These are phyloP conservation scores for Abramis brama DNA, from an alignment of 2,113 vertebrate genomes.

Conservation along the genomic window DNA sequence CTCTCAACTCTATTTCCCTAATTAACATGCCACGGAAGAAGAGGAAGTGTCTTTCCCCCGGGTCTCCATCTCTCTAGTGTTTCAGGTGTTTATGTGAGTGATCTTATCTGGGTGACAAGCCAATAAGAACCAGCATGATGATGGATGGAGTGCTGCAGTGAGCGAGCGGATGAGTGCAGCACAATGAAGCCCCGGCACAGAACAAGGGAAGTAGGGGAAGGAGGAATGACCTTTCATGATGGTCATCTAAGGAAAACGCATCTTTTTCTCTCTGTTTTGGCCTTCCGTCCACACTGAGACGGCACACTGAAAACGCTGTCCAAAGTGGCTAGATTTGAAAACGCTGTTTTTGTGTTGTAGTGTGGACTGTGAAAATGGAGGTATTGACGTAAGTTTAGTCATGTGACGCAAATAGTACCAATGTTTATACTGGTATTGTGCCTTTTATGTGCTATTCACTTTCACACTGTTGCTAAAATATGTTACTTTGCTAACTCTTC, in stretches of 20 bases:
- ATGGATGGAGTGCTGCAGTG: conserved; percentile 53
- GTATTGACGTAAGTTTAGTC: no score
- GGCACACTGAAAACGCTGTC: no score
- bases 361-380: no score
- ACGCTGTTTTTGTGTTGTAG: no score
- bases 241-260: not conserved
- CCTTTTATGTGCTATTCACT: no score
- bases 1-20: not conserved
- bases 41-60: not conserved
- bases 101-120: conserved; percentile 59
- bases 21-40: conserved; percentile 19
- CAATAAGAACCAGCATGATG: conserved; percentile 57
- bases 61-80: conserved; percentile 28
- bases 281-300: no score
- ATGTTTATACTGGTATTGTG: no score
- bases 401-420: no score
- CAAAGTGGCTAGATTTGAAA: no score
- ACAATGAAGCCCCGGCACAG: conserved; percentile 46
- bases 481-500: no score
- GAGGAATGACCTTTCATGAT: conserved; percentile 40
- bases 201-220: conserved; percentile 54
- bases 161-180: conserved; percentile 47
- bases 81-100: conserved; percentile 53
- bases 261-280: no score
- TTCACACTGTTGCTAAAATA: no score